A percentile compares a stretch with the other conserved stretches of the same genome.
phyloP scores from a whole-genome alignment of 2,113 vertebrate species.

The Dipodomys merriami region DNA sequence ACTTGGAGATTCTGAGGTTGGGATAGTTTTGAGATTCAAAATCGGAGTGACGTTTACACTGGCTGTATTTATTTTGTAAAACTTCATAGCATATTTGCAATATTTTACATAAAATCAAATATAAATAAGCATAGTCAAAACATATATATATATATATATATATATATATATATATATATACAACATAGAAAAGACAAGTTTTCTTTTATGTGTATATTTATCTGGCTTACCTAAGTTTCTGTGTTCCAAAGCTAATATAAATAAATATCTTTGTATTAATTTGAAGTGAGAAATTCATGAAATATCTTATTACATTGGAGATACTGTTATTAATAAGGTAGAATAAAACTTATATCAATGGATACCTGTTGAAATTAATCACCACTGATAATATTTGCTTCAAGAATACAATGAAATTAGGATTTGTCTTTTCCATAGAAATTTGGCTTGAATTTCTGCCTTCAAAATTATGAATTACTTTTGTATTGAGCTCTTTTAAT shows the following conservation, averaged over 20 bases:
- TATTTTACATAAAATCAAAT: not conserved
- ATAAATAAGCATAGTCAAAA: not conserved
- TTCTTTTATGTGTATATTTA: not conserved
- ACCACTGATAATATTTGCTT: not conserved
- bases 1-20: rapidly evolving
- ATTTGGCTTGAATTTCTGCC: conserved; percentile 21
- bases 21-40: not conserved
- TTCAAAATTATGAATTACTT: not conserved
- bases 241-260: not conserved
- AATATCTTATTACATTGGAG: not conserved
- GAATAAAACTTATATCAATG: not conserved
- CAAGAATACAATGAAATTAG: not conserved
- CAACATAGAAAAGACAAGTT: not conserved
- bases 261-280: not conserved
- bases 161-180: not conserved
- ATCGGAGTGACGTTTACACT: not conserved
- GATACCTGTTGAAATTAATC: conserved; percentile 15
- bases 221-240: not conserved
- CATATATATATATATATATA: not conserved
- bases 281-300: not conserved
- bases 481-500: not conserved
- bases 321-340: not conserved
- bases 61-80: not conserved
- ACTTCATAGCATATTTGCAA: not conserved
- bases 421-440: not conserved